A percentile compares a stretch with the other conserved stretches of the same genome.
Evolutionary conservation across 64 coral and sea anemone genomes (phyloP).

Genomic region (Montipora sp.): DNA sequence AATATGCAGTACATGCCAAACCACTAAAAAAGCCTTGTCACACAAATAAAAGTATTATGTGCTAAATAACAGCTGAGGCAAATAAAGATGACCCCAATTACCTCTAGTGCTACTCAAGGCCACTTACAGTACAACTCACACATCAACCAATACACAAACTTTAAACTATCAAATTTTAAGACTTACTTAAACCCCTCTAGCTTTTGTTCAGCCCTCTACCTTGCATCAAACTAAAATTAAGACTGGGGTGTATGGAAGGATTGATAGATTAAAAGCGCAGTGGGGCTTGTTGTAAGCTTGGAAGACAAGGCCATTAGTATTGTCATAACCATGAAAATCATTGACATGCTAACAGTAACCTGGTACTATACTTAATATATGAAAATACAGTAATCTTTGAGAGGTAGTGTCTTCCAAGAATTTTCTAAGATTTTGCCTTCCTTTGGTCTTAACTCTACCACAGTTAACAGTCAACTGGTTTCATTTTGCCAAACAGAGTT

Average conservation of each 20-base stretch:
- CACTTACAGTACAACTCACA: too few relatives aligned
- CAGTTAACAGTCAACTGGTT: too few relatives aligned
- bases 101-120: too few relatives aligned
- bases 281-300: slow-evolving; percentile 94
- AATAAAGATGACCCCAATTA: too few relatives aligned
- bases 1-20: too few relatives aligned
- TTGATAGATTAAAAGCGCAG: slow-evolving; percentile 66
- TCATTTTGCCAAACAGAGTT: too few relatives aligned
- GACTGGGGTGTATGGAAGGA: slow-evolving; percentile 82
- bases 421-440: too few relatives aligned
- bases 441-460: too few relatives aligned
- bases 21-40: too few relatives aligned
- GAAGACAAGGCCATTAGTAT: slow-evolving; percentile 46
- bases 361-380: background rate
- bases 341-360: background rate
- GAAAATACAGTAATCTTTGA: background rate
- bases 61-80: too few relatives aligned
- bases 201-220: slow-evolving; percentile 36
- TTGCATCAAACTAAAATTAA: slow-evolving; percentile 75
- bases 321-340: background rate
- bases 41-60: too few relatives aligned
- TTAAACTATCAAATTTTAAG: slow-evolving; percentile 2
- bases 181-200: slow-evolving; percentile 51
- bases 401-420: background rate
- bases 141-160: too few relatives aligned